Base-by-base conservation (phyloP, 1,140 invertebrate genomes). In the Harlomillsia oculata region DNA sequence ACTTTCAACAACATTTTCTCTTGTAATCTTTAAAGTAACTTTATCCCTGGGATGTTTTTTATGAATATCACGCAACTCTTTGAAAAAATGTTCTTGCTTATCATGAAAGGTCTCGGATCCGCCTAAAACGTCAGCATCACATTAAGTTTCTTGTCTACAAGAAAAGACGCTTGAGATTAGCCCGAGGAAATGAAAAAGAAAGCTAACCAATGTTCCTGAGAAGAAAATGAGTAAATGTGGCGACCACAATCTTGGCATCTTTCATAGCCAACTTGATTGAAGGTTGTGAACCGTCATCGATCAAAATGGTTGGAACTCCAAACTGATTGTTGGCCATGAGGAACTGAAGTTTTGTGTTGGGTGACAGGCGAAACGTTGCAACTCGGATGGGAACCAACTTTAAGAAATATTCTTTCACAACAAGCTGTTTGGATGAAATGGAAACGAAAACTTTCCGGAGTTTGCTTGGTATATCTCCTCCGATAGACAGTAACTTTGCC, bases 71-170 rank as follows among this genome's bases (percentile, higher is more conserved):
- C 89, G 75, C 40, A 95, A 81, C 76, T 93, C 89, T 70, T 89
- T 88, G 72, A 93, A 91, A 73, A 95, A 94, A 73, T 91, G 93
- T 67, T 90, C 87, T 73, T 92, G 87, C 70, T 95, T 95, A 69
- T 94, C 90, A 73, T 90, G 89, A 68, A 96, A 96, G 25, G 89
- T 90, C 75, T 95, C 90, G 23, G 89, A 92, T 5, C 91, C 91
- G 44, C 90, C 77, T 79, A 50, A 23, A 67, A 62, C 40, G 41
- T 50, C 21, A 26, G 18, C 28, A 13, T 50, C 48, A 36, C 28
- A 11, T n/a, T n/a, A n/a, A n/a, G 37, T 26, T 8, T 25, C 29
- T 51, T n/a, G 9, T 18, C 6, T 39, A 36, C 29, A 9, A 23
- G 26, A 5, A 43, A 21, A 16, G 26, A 1, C 26, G 21, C 20